A percentile compares a stretch with the other conserved stretches of the same genome.
Conservation (phyloP, 2,888 invertebrate genomes). For the Aleiodes alternator region DNA sequence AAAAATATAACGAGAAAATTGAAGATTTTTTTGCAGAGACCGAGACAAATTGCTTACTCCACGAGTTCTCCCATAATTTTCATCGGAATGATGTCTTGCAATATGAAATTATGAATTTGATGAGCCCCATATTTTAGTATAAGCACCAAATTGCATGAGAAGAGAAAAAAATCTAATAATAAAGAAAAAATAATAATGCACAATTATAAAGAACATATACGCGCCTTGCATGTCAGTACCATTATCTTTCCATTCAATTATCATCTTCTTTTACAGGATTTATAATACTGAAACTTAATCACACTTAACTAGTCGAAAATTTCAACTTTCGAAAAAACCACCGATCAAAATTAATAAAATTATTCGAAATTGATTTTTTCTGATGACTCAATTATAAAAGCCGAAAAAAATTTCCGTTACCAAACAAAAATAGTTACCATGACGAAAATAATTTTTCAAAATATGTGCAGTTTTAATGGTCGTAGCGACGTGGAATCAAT, state of each 20-base stretch:
- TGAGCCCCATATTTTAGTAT: constrained; percentile 63
- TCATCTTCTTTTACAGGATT: constrained; percentile 28
- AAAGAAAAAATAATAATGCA: constrained; percentile 41
- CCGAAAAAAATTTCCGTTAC: no score
- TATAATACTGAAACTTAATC: background rate
- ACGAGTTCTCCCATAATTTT: constrained; percentile 41
- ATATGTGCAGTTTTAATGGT: no score
- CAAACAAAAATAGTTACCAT: no score
- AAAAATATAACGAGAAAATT: no score
- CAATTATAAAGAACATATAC: constrained; percentile 56
- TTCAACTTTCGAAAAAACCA: no score
- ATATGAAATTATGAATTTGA: constrained; percentile 32
- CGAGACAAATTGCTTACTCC: background rate
- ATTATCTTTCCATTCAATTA: constrained; percentile 28
- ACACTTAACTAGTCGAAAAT: no score
- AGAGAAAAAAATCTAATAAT: constrained; percentile 41
- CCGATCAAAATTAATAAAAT: no score
- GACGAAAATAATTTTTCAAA: no score
- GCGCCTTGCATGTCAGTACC: constrained; percentile 67
- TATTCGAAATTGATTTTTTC: no score
- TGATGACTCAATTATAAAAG: no score
- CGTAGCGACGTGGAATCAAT: no score
- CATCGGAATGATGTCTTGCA: constrained; percentile 56
- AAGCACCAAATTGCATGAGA: constrained; percentile 68
- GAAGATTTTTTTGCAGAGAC: background rate